phyloP scores from a whole-genome alignment of 1,140 invertebrate genomes.

The Bacillus rossius region DNA sequence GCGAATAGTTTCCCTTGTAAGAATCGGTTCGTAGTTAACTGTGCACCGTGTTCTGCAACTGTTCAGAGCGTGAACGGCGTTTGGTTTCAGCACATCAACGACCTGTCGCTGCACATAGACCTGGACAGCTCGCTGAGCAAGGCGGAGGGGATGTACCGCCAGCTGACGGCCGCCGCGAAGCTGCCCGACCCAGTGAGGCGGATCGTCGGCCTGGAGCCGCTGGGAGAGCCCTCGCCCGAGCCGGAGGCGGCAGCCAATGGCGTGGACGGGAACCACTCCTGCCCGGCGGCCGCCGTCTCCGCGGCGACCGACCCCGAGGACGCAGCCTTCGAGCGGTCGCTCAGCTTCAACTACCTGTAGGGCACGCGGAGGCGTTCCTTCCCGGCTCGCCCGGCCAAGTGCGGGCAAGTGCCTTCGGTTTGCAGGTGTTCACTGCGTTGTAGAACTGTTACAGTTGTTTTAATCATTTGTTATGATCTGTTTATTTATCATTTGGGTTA shows the following conservation, averaged over 20 bases:
- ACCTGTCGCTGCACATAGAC: conserved; percentile 78
- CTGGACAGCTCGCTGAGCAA: conserved; percentile 70
- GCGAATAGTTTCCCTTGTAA: too few species aligned
- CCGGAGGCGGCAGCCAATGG: neutral
- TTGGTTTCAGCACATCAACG: conserved; percentile 82
- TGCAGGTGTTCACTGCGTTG: too few species aligned
- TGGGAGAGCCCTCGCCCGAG: conserved; percentile 16
- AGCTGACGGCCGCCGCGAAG: conserved; percentile 60
- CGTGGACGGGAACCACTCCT: neutral
- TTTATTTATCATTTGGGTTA: too few species aligned
- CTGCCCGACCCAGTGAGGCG: conserved; percentile 59
- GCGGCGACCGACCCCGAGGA: neutral
- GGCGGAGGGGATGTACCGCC: conserved; percentile 86
- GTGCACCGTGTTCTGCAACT: too few species aligned
- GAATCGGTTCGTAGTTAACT: too few species aligned
- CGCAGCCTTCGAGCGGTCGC: conserved; percentile 7
- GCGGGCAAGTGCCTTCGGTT: too few species aligned
- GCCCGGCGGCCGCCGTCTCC: neutral
- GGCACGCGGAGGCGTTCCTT: too few species aligned
- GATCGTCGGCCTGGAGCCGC: conserved; percentile 56
- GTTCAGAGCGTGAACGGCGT: too few species aligned
- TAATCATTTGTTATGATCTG: too few species aligned
- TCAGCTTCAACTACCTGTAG: conserved; percentile 1
- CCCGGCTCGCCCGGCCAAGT: too few species aligned
- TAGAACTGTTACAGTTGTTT: too few species aligned